Conservation (phyloP, 2,113 vertebrate genomes). For the Tupaia tana region DNA sequence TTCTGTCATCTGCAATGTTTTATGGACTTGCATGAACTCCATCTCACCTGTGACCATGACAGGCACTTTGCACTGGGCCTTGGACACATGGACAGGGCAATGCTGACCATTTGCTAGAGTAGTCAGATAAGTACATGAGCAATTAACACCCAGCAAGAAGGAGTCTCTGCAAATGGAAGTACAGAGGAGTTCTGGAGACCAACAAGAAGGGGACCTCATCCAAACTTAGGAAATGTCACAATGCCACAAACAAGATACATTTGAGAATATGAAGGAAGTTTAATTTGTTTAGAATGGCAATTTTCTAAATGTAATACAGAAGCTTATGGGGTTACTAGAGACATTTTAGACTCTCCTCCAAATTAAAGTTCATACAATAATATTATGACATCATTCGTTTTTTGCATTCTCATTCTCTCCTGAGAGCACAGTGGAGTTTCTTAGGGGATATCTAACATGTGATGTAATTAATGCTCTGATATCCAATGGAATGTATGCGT, state of each 20-base stretch:
- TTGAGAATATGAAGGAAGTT: not conserved
- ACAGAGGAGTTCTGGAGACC: too few species aligned
- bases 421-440: not conserved
- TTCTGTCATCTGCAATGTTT: not conserved
- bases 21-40: not conserved
- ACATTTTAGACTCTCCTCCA: not conserved
- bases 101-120: not conserved
- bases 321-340: not conserved
- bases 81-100: fast-evolving
- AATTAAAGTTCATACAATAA: not conserved
- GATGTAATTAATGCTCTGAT: not conserved
- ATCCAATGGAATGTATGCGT: not conserved
- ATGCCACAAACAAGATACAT: not conserved
- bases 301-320: not conserved
- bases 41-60: not conserved
- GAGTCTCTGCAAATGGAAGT: not conserved
- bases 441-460: fast-evolving
- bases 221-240: not conserved
- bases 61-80: not conserved
- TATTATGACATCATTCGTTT: not conserved
- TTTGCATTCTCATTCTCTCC: not conserved
- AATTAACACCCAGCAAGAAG: fast-evolving
- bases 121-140: not conserved
- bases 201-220: not conserved
- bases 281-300: not conserved